Evolutionary conservation across 1,140 invertebrate genomes (phyloP), one percentile per base, ranked within the genome.

Genomic region (Pachypeltis micranthus): DNA sequence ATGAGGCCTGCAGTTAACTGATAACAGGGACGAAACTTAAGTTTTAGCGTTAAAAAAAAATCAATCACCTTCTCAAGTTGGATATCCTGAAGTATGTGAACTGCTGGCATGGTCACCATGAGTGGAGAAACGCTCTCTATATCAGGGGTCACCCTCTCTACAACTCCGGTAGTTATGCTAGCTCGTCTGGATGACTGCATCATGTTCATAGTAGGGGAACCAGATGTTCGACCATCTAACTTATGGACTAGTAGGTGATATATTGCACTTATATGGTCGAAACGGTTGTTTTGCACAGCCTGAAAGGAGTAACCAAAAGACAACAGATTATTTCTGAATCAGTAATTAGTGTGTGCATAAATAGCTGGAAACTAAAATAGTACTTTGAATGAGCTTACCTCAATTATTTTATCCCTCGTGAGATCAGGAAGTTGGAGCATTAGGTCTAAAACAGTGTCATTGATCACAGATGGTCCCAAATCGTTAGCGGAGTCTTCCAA

Each of bases 241-340:
- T 88, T 90, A 69, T 94, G 91, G 66, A 88, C 80, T 14, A 98
- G 79, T 64, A 98, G 80, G 76, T 96, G 90, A 74, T 98, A 98
- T 69, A 98, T 97, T 54, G 95, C 95, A 69, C 91, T 93, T 67
- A 96, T 90, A 77, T 97, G 92, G 75, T 98, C 93, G 75, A 94
- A 98, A 10, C 87, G 81, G 68, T 91, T 86, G 68, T 85, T 85
- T 69, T 85, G 81, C 54, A 98, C 82, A n/a, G 91, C 89, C 81
- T 88, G 78, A 16, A 78, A 75, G 68, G 67, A 51, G 19, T 10
- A 51, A 51, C 16, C 31, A 39, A n/a, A n/a, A n/a, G n/a, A n/a
- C n/a, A n/a, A n/a, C n/a, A n/a, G n/a, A n/a, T n/a, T n/a, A n/a
- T n/a, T n/a, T n/a, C n/a, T n/a, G n/a, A n/a, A n/a, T n/a, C n/a